Evolutionary conservation across 2,113 vertebrate genomes (phyloP), one percentile per base, ranked within the genome.

Genomic region (Geothlypis trichas): DNA sequence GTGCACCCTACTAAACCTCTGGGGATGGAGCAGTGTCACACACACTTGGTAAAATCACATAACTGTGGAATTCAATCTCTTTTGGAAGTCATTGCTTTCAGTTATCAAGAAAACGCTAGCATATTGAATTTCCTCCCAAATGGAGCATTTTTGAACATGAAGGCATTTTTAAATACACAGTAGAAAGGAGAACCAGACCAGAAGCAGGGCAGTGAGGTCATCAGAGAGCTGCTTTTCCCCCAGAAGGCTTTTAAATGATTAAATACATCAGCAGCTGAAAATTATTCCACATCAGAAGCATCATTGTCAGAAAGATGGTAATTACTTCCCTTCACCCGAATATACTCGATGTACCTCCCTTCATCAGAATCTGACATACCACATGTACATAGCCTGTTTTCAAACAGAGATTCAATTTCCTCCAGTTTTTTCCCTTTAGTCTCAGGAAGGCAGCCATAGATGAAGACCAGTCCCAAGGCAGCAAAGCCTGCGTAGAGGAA

Each of bases 241-340:
- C 97, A 97, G 97, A 97, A 98, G 92, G 94, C 95, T 96, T 97
- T 96, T 93, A 97, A 97, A 97, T 97, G 74, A 96, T 96, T 95
- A 93, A 96, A 97, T 96, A 93, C 89, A 96, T 91, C 96, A 97
- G 86, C 93, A 93, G 95, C 93, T 93, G 83, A 89, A 84, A 96
- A 92, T 95, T 98, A 99, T 92, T 99, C 99, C 95, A 99, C 99
- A 82, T 99, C 99, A 69, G 99, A 99, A 37, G 99, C 99, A 59
- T 99, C 99, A 78, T 99, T 99, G 98, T 99, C 99, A 67, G 99
- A 99, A 95, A 99, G 98, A 97, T 99, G 99, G 95, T 99, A 99
- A 98, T 99, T 99, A 94, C 99, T 99, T 88, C 99, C 99, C 97
- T 99, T 99, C 93, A 99, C 99, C 77, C 99, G 98, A 95, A 99